These are phyloP conservation scores for Dryoscopus gambensis DNA, from an alignment of 2,113 vertebrate species.

Conservation along the genomic window DNA sequence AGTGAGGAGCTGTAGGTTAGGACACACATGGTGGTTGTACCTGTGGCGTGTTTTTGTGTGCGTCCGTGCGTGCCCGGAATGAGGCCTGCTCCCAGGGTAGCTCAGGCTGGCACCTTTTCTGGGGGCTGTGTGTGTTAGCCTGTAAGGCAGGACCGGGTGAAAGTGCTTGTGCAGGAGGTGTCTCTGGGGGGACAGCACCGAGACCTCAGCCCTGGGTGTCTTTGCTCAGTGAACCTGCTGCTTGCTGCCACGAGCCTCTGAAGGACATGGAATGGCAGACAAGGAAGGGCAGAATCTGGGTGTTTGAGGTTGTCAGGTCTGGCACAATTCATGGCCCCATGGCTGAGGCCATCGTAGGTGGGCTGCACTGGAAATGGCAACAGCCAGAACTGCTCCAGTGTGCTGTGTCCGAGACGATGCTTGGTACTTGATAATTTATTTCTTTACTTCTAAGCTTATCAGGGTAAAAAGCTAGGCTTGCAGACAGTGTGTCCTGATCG, in stretches of 20 bases:
- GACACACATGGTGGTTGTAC: neutral
- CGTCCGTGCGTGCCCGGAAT: neutral
- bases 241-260: neutral
- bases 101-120: neutral
- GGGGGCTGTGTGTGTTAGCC: neutral
- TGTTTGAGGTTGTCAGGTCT: neutral
- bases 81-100: neutral
- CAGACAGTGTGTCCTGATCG: neutral
- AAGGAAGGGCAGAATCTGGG: neutral
- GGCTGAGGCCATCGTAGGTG: neutral
- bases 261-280: neutral
- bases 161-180: neutral
- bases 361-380: neutral
- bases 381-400: neutral
- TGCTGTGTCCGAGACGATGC: neutral
- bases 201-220: neutral
- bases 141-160: neutral
- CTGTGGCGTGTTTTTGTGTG: neutral
- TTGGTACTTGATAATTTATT: neutral
- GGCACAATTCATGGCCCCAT: neutral
- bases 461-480: neutral
- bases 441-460: neutral
- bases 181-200: neutral
- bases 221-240: neutral
- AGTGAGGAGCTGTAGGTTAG: neutral